Evolutionary conservation across 2,888 invertebrate species (phyloP), one percentile per base, ranked within the genome.

Genomic region (Drosophila gaucha): DNA sequence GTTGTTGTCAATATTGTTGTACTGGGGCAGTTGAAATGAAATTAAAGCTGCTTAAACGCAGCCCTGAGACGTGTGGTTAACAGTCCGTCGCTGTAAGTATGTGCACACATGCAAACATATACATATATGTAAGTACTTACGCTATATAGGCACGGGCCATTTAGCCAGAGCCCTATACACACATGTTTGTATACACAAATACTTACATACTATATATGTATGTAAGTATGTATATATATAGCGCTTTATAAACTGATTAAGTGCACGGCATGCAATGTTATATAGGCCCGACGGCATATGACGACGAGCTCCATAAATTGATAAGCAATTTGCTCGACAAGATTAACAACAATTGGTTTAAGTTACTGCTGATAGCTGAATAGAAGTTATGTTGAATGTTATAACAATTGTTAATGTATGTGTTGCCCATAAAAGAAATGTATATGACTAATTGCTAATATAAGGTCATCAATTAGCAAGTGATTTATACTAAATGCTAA

Each of bases 241-340:
- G 47, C 51, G 22, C 52, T 65, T 58, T 72, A 58, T 60, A 71
- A 67, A 62, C 73, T 67, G 75, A 75, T 74, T 70, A 75, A 74
- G 36, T 70, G 70, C 73, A 74, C 38, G 56, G 35, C 56, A 51
- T 71, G 76, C 67, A 73, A 43, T 76, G 72, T 41, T n/a, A n/a
- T n/a, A n/a, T n/a, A n/a, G n/a, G 41, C 75, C 59, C 47, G 76
- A 54, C n/a, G n/a, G 55, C 51, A 55, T 41, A 55, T 50, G 35
- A 67, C 67, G 52, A 54, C 56, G 46, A 63, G 46, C 56, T 39
- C 33, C 72, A 70, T 74, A 74, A 78, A 80, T 68, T 84, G 86
- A 86, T 86, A 82, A 82, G 85, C 67, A 86, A 82, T 80, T 70
- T 65, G 46, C 47, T 60, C 18, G 26, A 38, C 43, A 26, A 66